Percentiles rank a stretch among this genome's conserved stretches.
phyloP scores from a whole-genome alignment of 2,113 vertebrate species.

The Lepisosteus osseus region DNA sequence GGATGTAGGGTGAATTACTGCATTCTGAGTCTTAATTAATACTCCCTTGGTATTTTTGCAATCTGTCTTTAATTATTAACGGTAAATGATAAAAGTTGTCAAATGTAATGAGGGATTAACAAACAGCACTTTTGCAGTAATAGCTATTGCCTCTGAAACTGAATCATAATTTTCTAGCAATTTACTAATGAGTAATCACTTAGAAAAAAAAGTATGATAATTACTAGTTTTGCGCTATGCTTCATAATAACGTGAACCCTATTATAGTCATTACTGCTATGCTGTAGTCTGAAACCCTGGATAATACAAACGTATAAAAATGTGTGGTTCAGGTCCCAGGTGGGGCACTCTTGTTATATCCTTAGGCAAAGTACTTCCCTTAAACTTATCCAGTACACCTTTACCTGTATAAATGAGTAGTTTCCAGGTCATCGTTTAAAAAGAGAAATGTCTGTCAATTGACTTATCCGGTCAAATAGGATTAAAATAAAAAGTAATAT shows the following conservation, averaged over 20 bases:
- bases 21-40: constrained; percentile 37
- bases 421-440: no score
- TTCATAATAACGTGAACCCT: neutral
- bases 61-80: constrained; percentile 34
- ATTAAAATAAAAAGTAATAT: no score
- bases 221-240: constrained; percentile 4
- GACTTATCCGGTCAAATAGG: no score
- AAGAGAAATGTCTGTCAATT: no score
- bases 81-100: constrained; percentile 34
- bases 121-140: constrained; percentile 28
- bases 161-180: constrained; percentile 23
- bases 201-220: constrained; percentile 7
- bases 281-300: no score
- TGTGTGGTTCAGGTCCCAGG: no score
- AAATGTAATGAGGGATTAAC: constrained; percentile 35
- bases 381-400: no score
- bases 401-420: no score
- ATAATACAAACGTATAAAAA: no score
- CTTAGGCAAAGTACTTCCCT: no score
- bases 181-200: constrained; percentile 31
- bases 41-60: constrained; percentile 37
- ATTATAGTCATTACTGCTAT: neutral
- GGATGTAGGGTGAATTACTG: constrained; percentile 27
- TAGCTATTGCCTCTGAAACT: constrained; percentile 25
- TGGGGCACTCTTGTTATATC: no score